Evolutionary conservation across 2,797 vertebrate species (phyloP), one percentile per base, ranked within the genome.

Genomic region (Thunnus albacares): DNA sequence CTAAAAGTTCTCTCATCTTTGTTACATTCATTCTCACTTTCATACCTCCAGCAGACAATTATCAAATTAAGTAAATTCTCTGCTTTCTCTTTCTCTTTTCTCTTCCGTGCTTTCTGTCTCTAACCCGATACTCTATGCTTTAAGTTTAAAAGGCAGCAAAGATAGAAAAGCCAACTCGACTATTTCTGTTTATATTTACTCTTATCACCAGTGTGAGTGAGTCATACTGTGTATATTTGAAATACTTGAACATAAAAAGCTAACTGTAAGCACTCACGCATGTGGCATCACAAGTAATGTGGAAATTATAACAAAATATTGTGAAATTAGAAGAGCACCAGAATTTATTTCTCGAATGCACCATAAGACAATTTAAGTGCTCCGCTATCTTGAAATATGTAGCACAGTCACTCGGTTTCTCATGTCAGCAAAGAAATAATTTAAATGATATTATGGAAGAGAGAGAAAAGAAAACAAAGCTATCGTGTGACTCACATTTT

Each of bases 401-500:
- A 35, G 18, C 55, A 65, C 24, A 24, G 20, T 41, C 51, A 56
- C 58, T 69, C 24, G 30, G 17, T 63, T 38, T 76, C 61, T 63
- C 8, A 3, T 38, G 72, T 61, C 45, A 62, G 53, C 30, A 69
- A 35, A 72, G 41, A 68, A 71, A 22, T 2, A 66, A 41, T 49
- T 13, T 28, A 57, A 30, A 20, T 14, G 3, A 57, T 51, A 62
- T 51, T 28, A 60, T 14, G 9, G 9, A 24, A 26, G 17, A 49
- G 49, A 49, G 53, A 68, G 11, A 49, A 14, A 62, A 69, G 26
- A 63, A 70, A 59, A 71, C 15, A 13, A 30, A 58, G 33, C 35
- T 28, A 77, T 68, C 64, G 59, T 59, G 56, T 51, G 83, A 55
- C 65, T 58, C 14, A 30, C 24, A 53, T 55, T 76, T 14, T 75